Evolutionary conservation across 2,113 vertebrate species (phyloP), one percentile per base, ranked within the genome.

Genomic region (Ardeotis arabs): DNA sequence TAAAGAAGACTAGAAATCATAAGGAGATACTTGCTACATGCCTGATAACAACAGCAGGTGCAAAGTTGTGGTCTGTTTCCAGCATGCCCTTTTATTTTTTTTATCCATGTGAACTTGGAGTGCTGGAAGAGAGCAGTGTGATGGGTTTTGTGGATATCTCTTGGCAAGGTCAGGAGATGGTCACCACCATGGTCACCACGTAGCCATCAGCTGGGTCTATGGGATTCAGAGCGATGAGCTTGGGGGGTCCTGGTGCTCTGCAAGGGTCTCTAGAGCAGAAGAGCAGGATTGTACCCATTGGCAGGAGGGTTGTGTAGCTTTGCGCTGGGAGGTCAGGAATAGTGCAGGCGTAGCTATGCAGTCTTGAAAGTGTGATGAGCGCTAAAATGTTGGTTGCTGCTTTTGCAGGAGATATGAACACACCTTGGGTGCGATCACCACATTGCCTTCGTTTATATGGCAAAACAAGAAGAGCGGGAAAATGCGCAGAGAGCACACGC

Each of bases 401-500:
- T 86, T 91, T 86, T 74, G 60, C 60, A 55, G 41, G 60, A 60
- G 82, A 39, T 15, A 52, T 21, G 67, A 73, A 37, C 44, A 23
- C 58, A 33, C 44, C 35, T 45, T 79, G 67, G 45, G 45, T 29
- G 59, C 1, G 1, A 66, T 67, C 44, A 45, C 33, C 37, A 24
- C 5, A 0, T 45, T 6, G 16, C 45, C 67, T 53, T 64, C 60
- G 12, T n/a, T 60, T 24, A 53, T 29, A 79, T 21, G 39, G 52
- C 39, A 47, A 29, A 85, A 73, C 75, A 25, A 53, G 37, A 79
- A 52, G 20, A 67, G 37, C 59, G 64, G 59, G 74, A 52, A 52
- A 52, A 53, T 2, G 9, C 8, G 4, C 4, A 17, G 35, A 33
- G 33, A 45, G 22, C 15, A 7, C 68, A 44, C 0, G 1, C 16